Conservation (phyloP, 2,888 invertebrate genomes). For the Drosophila niveifrons region DNA sequence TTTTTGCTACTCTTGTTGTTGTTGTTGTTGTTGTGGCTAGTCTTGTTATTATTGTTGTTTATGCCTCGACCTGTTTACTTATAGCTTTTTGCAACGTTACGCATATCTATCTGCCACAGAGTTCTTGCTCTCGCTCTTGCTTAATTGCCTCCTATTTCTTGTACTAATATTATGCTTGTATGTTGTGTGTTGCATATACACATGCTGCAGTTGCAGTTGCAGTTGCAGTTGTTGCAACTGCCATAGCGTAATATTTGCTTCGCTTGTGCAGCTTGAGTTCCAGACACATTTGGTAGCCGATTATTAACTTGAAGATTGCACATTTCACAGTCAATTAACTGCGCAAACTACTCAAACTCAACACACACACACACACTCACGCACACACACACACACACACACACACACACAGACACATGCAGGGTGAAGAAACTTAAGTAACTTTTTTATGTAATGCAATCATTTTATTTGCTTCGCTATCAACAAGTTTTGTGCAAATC, state of each 20-base stretch:
- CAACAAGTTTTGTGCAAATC: no score
- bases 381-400: not conserved
- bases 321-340: conserved; percentile 36
- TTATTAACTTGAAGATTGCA: conserved; percentile 30
- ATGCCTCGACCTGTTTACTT: not conserved
- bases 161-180: conserved; percentile 10
- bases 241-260: not conserved
- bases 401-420: not conserved
- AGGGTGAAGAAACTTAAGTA: not conserved
- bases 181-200: not conserved
- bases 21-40: not conserved
- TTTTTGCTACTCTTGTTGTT: not conserved
- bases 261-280: conserved; percentile 7
- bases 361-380: not conserved
- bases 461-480: not conserved
- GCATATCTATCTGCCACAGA: conserved; percentile 1
- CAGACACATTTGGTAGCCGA: conserved; percentile 10
- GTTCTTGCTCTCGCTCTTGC: not conserved
- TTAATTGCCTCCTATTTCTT: not conserved
- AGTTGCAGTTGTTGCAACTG: not conserved
- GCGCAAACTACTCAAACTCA: conserved; percentile 6
- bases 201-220: not conserved
- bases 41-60: not conserved
- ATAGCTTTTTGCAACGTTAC: conserved; percentile 15
- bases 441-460: not conserved